These are phyloP conservation scores for Nibea coibor DNA, from an alignment of 2,113 vertebrate species.

Conservation along the genomic window DNA sequence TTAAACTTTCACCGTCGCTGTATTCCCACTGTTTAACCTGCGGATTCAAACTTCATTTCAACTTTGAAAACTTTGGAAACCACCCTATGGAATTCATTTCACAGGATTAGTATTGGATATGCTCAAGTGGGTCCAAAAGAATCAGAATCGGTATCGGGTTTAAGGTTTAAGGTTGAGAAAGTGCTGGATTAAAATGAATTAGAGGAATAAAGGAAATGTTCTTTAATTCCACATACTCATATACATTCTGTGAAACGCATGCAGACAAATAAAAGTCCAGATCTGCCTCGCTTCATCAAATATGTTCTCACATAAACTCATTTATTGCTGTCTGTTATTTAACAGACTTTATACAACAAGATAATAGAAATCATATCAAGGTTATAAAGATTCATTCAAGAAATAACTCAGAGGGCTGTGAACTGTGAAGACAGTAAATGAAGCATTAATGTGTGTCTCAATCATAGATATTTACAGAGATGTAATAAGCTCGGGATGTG, in stretches of 20 bases:
- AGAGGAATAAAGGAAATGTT: neutral
- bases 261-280: neutral
- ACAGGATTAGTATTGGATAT: conserved; percentile 5
- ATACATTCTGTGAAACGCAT: neutral
- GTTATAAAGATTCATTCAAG: neutral
- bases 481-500: neutral
- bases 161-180: conserved; percentile 14
- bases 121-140: neutral
- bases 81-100: conserved; percentile 4
- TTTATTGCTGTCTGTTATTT: neutral
- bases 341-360: neutral
- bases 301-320: neutral
- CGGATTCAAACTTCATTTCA: conserved; percentile 1
- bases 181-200: neutral
- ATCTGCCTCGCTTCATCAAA: neutral
- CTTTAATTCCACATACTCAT: neutral
- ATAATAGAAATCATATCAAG: neutral
- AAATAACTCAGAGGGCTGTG: neutral
- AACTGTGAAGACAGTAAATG: neutral
- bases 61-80: conserved; percentile 14
- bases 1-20: neutral
- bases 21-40: conserved; percentile 18
- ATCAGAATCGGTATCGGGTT: neutral
- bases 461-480: conserved; percentile 1
- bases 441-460: neutral